These are phyloP conservation scores for Nephrotoma flavescens DNA, from an alignment of 2,888 invertebrate species.

Conservation along the genomic window DNA sequence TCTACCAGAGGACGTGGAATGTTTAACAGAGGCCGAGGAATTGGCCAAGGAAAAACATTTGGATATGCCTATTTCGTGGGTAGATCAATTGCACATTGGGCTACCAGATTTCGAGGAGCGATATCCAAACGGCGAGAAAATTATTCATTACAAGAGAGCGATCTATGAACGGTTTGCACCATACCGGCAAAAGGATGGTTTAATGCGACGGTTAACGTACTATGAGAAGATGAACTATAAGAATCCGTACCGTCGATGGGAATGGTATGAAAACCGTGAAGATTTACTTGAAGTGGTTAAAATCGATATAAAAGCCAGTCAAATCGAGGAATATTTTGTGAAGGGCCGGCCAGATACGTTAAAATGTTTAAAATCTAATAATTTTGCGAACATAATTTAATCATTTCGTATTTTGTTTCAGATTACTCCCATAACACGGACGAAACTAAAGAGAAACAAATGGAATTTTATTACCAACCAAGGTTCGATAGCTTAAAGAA, in stretches of 20 bases:
- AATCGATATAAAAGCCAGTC: conserved; percentile 36
- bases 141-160: conserved; percentile 54
- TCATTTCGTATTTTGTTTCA: conserved; percentile 9
- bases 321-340: conserved; percentile 43
- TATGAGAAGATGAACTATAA: conserved; percentile 21
- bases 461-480: conserved; percentile 30
- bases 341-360: conserved; percentile 55
- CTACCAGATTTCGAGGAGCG: conserved; percentile 42
- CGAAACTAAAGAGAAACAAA: conserved; percentile 21
- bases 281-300: conserved; percentile 45
- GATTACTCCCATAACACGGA: conserved; percentile 20
- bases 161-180: conserved; percentile 64
- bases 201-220: conserved; percentile 17
- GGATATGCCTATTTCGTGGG: conserved; percentile 64
- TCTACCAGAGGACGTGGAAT: conserved; percentile 35
- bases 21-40: conserved; percentile 30
- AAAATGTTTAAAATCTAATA: conserved; percentile 36
- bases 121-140: conserved; percentile 58
- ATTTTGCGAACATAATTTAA: no score
- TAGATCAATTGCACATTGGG: conserved; percentile 45
- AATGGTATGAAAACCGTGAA: conserved; percentile 46
- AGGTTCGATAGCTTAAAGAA: conserved; percentile 54
- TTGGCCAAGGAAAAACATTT: conserved; percentile 48
- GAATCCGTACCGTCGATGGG: conserved; percentile 34
- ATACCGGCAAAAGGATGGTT: conserved; percentile 52